Evolutionary conservation across 2,888 invertebrate genomes (phyloP).

Genomic region (Leptogaster cylindrica): DNA sequence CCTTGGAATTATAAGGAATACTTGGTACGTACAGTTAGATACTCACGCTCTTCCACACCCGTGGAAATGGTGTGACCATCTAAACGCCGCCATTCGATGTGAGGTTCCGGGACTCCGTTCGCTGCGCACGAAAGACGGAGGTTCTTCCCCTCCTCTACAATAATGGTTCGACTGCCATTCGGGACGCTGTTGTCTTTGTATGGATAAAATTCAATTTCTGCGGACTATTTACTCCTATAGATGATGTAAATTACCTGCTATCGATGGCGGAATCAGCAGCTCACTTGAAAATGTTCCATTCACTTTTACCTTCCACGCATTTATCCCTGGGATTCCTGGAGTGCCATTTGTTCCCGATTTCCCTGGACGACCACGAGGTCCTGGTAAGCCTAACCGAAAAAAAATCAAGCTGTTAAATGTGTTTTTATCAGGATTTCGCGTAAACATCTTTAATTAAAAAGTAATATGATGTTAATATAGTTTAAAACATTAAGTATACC

Average conservation of each 20-base stretch:
- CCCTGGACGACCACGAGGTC: slow-evolving; percentile 76
- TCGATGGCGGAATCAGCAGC: slow-evolving; percentile 84
- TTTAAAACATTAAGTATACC: slow-evolving; percentile 59
- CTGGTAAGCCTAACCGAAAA: slow-evolving; percentile 60
- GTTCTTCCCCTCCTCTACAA: slow-evolving; percentile 81
- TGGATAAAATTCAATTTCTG: slow-evolving; percentile 25
- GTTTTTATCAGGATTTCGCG: neutral
- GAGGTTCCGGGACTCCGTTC: slow-evolving; percentile 77
- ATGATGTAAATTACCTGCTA: slow-evolving; percentile 68
- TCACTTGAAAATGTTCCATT: slow-evolving; percentile 69
- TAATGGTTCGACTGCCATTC: slow-evolving; percentile 65
- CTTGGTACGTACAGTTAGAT: no score
- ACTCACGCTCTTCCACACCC: slow-evolving; percentile 71
- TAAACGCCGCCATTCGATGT: slow-evolving; percentile 77
- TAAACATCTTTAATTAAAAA: neutral
- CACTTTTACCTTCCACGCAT: slow-evolving; percentile 72
- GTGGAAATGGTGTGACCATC: slow-evolving; percentile 70
- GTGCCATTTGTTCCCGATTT: slow-evolving; percentile 75
- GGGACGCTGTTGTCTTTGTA: slow-evolving; percentile 55
- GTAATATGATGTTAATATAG: neutral
- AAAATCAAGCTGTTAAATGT: neutral
- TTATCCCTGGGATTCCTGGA: slow-evolving; percentile 81
- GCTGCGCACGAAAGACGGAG: slow-evolving; percentile 83
- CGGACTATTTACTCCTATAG: neutral
- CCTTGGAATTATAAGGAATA: slow-evolving; percentile 18